A percentile compares a stretch with the other conserved stretches of the same genome.
These are phyloP conservation scores for Peribatodes rhomboidaria DNA, from an alignment of 2,888 invertebrate species.

Conservation along the genomic window DNA sequence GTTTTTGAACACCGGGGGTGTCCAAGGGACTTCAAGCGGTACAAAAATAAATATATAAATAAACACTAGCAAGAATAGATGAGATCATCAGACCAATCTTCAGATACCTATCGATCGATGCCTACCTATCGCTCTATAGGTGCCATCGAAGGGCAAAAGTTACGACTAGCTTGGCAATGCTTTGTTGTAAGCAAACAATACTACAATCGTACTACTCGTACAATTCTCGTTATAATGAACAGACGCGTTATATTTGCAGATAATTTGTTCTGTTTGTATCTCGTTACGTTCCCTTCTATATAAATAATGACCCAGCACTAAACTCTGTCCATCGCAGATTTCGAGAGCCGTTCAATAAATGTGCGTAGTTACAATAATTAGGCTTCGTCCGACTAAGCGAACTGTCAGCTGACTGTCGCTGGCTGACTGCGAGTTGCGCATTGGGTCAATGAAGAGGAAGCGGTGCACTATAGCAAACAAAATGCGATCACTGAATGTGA, in stretches of 20 bases:
- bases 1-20: no score
- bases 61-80: no score
- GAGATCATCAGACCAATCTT: no score
- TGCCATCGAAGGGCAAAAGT: conserved; percentile 13
- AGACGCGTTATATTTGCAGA: conserved; percentile 40
- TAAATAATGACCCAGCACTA: conserved; percentile 40
- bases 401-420: no score
- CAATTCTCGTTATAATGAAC: conserved; percentile 30
- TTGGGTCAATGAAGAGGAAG: no score
- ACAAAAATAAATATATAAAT: no score
- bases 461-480: no score
- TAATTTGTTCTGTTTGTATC: conserved; percentile 49
- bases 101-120: background rate
- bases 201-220: conserved; percentile 24
- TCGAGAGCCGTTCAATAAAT: conserved; percentile 14
- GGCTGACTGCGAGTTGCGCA: no score
- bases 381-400: no score
- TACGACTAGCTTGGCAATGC: background rate
- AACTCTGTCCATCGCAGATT: conserved; percentile 23
- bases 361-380: background rate
- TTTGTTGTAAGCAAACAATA: conserved; percentile 32
- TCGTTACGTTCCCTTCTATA: conserved; percentile 40
- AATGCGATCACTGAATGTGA: no score
- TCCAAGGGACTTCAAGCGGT: no score
- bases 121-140: background rate